Conservation (phyloP, 2,888 invertebrate genomes). For the Protophormia terraenovae region DNA sequence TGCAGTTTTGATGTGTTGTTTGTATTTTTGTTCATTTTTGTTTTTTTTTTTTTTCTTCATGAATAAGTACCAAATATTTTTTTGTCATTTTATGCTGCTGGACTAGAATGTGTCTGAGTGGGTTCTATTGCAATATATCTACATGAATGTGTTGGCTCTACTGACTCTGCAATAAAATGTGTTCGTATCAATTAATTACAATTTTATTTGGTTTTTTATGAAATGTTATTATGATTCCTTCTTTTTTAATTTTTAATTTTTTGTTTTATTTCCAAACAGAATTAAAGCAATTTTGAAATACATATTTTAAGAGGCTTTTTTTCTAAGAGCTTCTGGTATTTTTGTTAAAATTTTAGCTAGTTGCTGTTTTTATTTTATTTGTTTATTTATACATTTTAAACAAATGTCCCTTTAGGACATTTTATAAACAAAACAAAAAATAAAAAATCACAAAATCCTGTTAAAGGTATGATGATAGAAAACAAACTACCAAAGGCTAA, state of each 20-base stretch:
- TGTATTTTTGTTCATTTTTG: neutral
- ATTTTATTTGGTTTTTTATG: constrained; percentile 14
- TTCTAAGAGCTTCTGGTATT: no score
- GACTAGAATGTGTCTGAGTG: neutral
- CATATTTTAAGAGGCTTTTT: no score
- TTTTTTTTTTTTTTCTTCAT: neutral
- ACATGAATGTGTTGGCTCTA: neutral
- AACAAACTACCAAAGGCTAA: neutral
- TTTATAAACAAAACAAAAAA: no score
- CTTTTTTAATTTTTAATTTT: neutral
- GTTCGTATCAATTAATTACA: constrained; percentile 25
- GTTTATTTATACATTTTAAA: constrained; percentile 15
- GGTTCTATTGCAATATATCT: neutral
- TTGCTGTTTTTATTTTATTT: constrained; percentile 11
- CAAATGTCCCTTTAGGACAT: neutral
- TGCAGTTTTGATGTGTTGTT: neutral
- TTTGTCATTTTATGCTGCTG: neutral
- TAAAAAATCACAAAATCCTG: no score
- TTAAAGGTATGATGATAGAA: neutral
- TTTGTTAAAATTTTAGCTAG: neutral
- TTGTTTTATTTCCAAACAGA: neutral
- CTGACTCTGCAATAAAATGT: neutral
- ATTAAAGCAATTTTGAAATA: neutral
- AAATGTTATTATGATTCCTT: constrained; percentile 4
- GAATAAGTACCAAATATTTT: neutral